Evolutionary conservation across 2,797 vertebrate species (phyloP).

Genomic region (Stomatorhinus walkeri): DNA sequence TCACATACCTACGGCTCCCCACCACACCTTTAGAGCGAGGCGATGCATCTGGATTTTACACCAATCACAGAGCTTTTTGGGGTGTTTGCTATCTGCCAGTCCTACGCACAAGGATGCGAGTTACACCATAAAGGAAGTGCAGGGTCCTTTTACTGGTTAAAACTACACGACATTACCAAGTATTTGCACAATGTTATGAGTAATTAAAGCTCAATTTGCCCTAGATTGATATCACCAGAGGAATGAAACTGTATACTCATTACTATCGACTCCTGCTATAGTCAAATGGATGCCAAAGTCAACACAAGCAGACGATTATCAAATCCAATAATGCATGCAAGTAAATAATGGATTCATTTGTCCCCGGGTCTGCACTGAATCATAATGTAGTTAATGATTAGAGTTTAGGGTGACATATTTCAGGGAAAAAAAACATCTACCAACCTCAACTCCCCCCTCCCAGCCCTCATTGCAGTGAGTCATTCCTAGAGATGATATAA

Average conservation of each 20-base stretch:
- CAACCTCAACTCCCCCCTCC: not conserved
- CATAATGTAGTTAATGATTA: conserved; percentile 10
- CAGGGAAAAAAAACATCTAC: not conserved
- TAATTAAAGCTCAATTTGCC: conserved; percentile 38
- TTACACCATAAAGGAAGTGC: conserved; percentile 22
- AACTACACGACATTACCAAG: conserved; percentile 11
- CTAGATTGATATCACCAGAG: conserved; percentile 31
- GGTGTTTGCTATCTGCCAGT: conserved; percentile 2
- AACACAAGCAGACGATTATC: conserved; percentile 35
- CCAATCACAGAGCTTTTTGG: conserved; percentile 14
- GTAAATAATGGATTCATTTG: conserved; percentile 28
- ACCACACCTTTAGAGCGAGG: not conserved
- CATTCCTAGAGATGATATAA: not conserved
- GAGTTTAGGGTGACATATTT: not conserved
- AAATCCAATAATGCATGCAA: conserved; percentile 30
- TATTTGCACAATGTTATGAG: conserved; percentile 33
- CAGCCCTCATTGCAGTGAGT: not conserved
- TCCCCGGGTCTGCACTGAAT: conserved; percentile 11
- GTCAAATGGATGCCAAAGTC: conserved; percentile 34
- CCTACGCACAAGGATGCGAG: conserved; percentile 18
- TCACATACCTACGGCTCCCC: conserved; percentile 4
- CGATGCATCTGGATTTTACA: conserved; percentile 19
- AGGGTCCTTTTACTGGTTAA: conserved; percentile 2
- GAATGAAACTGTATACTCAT: conserved; percentile 39
- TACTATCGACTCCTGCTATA: conserved; percentile 37